Base-by-base conservation (phyloP, 2,113 vertebrate genomes). In the Ancistrus triradiatus region DNA sequence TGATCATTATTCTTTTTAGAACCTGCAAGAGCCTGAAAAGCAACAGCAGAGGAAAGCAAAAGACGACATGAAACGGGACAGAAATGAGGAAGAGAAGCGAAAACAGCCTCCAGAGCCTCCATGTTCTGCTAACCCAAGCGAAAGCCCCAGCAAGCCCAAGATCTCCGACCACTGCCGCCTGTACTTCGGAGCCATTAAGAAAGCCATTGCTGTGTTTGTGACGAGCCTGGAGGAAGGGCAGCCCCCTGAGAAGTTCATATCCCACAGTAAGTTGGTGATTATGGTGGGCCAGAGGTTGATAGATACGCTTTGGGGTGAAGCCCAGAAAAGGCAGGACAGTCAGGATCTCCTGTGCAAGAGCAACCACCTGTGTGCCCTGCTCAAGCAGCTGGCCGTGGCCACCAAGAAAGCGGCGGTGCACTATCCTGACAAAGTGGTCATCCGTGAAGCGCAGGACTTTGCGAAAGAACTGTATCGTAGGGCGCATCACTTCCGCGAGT, bases 271-370 rank as follows among this genome's bases (percentile, higher is more conserved):
- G 52, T 83, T 96, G 78, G 89, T 97, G 71, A 95, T 98, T 77
- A 93, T 90, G 86, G 89, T 94, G 4, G 95, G 95, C 0, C 95
- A 98, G 78, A 92, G 89, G 77, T 78, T 98, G 75, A 92, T 98
- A 78, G 89, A 97, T 79, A 79, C 82, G 0, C 80, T 98, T 52
- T 97, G 86, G 77, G 81, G 74, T 60, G 91, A 93, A 66, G 90
- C 84, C 0, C 90, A 90, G n/a, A 74, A 74, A 1, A 74, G 71
- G 10, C 70, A 83, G 0, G 44, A 64, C 53, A 37, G 40, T 18
- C 31, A 37, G 71, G 77, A 88, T 28, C 17, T 96, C 42, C 86
- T 98, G 17, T 75, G 78, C 2, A 69, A 86, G 72, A 93, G 92
- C 85, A 92, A 85, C 69, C 83, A 82, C n/a, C 86, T 98, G 38